Base-by-base conservation (phyloP, 2,888 invertebrate species). In the Choristoneura rosaceana region DNA sequence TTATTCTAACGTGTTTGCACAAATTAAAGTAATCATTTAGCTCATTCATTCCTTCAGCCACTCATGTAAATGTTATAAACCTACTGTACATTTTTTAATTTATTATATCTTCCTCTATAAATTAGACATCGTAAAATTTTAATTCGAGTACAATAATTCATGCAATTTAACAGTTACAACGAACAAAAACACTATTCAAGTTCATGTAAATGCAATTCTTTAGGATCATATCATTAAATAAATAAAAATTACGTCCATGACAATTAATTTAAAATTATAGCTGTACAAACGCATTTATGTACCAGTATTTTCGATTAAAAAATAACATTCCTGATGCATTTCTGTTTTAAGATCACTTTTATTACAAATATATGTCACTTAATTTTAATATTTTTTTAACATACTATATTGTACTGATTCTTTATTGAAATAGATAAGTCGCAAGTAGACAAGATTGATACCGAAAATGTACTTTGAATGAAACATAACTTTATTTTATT, bases 91-190 rank as follows among this genome's bases (percentile, higher is more conserved):
- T 64, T 59, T 52, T 50, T 73, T 71, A 63, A 15, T 63, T 68
- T 43, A 43, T 43, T 58, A 63, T 14, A 9, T 12, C 12, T 0
- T 15, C 41, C 67, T 45, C 34, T 34, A 63, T 38, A 67, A 67
- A 25, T 55, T 55, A 45, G 66, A 66, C 60, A 59, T 47, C 14
- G 50, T 60, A 58, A 71, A 17, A 71, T 59, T 70, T 60, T 47
- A 63, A 79, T 78, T 79, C 41, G 76, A 81, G 80, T 83, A 82
- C 81, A 84, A 83, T 81, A 75, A 75, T 70, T 76, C 41, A 67
- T 73, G 74, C 74, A 75, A 73, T 58, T 73, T 10, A 52, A 66
- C 25, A 25, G 47, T 67, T 75, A 77, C 77, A 80, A 79, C 74
- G 77, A 79, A 79, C 73, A 67, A 74, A 74, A 77, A 74, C 75